These are phyloP conservation scores for Stegodyphus mimosarum DNA, from an alignment of 1,140 invertebrate species.

Conservation along the genomic window DNA sequence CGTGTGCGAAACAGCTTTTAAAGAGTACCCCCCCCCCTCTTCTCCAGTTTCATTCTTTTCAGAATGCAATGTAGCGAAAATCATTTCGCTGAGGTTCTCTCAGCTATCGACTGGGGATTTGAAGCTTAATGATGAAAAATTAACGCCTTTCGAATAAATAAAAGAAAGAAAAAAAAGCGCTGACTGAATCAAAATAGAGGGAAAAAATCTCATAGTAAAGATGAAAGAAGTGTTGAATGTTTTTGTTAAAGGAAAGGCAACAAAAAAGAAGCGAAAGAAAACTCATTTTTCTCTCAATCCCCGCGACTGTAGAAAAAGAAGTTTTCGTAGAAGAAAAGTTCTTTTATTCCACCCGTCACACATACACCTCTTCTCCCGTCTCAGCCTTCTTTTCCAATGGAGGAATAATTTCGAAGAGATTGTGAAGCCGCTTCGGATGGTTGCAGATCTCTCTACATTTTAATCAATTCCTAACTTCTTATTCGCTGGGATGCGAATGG, in stretches of 20 bases:
- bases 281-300: conserved; percentile 2
- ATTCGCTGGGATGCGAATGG: neutral
- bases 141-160: neutral
- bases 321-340: conserved; percentile 18
- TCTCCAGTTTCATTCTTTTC: too few relatives aligned
- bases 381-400: conserved; percentile 29
- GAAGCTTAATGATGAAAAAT: neutral
- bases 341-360: neutral
- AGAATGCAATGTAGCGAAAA: too few relatives aligned
- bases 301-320: conserved; percentile 15
- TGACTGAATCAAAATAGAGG: neutral
- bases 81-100: too few relatives aligned
- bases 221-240: neutral
- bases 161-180: neutral
- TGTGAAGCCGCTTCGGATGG: conserved; percentile 46
- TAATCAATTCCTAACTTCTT: conserved; percentile 53
- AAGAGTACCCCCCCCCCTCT: too few relatives aligned
- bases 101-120: neutral
- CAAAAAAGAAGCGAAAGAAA: neutral
- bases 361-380: neutral
- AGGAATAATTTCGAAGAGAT: conserved; percentile 52
- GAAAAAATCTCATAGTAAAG: neutral
- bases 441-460: conserved; percentile 36
- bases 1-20: too few relatives aligned
- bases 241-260: neutral